Evolutionary conservation across 2,888 invertebrate species (phyloP).

Genomic region (Protodeltote pygarga): DNA sequence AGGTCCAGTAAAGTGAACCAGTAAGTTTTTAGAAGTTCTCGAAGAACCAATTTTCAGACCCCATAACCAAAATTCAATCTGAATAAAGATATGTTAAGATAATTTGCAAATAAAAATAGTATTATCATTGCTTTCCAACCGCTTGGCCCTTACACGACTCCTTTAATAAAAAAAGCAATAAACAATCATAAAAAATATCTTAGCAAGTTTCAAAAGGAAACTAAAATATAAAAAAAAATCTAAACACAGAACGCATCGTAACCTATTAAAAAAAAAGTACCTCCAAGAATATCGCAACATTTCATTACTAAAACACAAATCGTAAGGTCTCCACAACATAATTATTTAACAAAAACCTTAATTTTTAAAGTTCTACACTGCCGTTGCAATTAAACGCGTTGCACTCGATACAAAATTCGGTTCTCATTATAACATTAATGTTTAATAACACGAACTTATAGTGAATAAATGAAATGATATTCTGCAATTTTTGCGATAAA

Average conservation of each 20-base stretch:
- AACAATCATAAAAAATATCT: not conserved
- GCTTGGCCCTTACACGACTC: no score
- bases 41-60: no score
- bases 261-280: constrained; percentile 9
- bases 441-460: constrained; percentile 21
- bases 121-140: no score
- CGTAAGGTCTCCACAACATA: constrained; percentile 29
- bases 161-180: not conserved
- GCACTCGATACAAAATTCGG: constrained; percentile 29
- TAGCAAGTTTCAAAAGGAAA: no score
- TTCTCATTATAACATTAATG: constrained; percentile 16
- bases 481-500: constrained; percentile 19
- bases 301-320: constrained; percentile 13
- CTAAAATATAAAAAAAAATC: no score
- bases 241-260: not conserved
- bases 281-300: constrained; percentile 16
- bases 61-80: no score
- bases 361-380: not conserved
- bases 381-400: constrained; percentile 10
- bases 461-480: constrained; percentile 31
- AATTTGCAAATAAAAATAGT: no score
- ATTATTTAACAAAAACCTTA: not conserved
- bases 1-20: no score
- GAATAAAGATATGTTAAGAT: no score
- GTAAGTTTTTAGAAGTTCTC: no score